Evolutionary conservation across 1,140 invertebrate genomes (phyloP).

Genomic region (Tetramorium parvispinum): DNA sequence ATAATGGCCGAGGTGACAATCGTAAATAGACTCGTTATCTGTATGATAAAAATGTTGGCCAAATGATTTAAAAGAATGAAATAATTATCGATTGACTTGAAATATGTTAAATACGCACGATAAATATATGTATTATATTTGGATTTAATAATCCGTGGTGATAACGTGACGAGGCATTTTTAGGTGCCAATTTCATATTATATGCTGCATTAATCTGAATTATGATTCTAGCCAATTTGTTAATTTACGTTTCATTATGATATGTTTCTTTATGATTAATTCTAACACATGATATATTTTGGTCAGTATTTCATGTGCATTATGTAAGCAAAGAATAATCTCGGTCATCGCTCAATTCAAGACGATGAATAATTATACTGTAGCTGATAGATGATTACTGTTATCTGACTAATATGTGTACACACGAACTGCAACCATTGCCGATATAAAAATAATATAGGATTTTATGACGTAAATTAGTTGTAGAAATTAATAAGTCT

Average conservation of each 20-base stretch:
- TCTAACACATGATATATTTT: neutral
- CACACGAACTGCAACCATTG: constrained; percentile 36
- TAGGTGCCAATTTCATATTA: constrained; percentile 34
- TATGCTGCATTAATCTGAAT: neutral
- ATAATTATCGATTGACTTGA: constrained; percentile 1
- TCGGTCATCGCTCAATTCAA: constrained; percentile 17
- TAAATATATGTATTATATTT: neutral
- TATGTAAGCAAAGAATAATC: constrained; percentile 14
- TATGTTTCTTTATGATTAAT: neutral
- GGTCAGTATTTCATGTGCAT: neutral
- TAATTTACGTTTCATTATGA: neutral
- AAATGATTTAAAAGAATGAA: constrained; percentile 9
- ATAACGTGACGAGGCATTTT: constrained; percentile 54
- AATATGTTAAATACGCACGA: neutral
- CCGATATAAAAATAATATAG: constrained; percentile 29
- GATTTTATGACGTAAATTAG: constrained; percentile 19
- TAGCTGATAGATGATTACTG: neutral
- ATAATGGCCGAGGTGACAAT: constrained; percentile 48
- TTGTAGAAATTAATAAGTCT: constrained; percentile 17
- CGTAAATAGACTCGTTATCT: constrained; percentile 53
- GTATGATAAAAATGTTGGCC: neutral
- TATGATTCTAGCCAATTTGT: neutral
- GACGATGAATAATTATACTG: constrained; percentile 2
- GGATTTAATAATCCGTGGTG: constrained; percentile 22
- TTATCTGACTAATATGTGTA: constrained; percentile 19